These are phyloP conservation scores for Catharus bicknelli DNA, from an alignment of 2,113 vertebrate species.

Conservation along the genomic window DNA sequence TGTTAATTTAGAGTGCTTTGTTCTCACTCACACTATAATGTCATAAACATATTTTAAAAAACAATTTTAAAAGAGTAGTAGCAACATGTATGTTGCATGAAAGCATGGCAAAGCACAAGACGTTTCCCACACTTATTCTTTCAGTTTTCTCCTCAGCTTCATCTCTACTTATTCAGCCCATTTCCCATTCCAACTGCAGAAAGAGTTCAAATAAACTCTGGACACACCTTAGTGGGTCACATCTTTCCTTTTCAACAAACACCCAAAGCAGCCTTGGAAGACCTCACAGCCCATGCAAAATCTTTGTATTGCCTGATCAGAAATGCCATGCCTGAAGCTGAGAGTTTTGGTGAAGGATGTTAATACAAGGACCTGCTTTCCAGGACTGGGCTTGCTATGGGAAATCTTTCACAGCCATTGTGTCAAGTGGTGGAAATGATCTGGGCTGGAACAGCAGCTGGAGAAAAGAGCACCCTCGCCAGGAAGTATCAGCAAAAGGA, in stretches of 20 bases:
- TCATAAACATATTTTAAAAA: neutral
- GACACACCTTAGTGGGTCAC: neutral
- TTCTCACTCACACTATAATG: neutral
- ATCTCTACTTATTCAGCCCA: neutral
- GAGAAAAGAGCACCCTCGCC: accelerated
- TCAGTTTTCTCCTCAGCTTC: neutral
- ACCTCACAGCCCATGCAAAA: neutral
- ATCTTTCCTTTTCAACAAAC: neutral
- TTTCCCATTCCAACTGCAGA: neutral
- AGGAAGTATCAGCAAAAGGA: conserved; percentile 4
- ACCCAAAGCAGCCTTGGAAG: neutral
- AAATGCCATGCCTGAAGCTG: neutral
- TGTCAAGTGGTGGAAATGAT: neutral
- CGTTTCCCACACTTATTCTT: neutral
- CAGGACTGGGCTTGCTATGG: neutral
- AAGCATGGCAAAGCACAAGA: neutral
- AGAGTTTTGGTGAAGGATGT: neutral
- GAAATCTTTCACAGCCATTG: neutral
- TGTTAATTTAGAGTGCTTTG: neutral
- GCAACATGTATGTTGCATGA: neutral
- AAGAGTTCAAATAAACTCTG: neutral
- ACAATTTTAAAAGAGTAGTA: neutral
- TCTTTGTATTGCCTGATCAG: neutral
- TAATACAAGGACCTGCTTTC: neutral
- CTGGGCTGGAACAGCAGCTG: neutral